A percentile compares a stretch with the other conserved stretches of the same genome.
These are phyloP conservation scores for Cephus runcator DNA, from an alignment of 2,888 invertebrate species.

Conservation along the genomic window DNA sequence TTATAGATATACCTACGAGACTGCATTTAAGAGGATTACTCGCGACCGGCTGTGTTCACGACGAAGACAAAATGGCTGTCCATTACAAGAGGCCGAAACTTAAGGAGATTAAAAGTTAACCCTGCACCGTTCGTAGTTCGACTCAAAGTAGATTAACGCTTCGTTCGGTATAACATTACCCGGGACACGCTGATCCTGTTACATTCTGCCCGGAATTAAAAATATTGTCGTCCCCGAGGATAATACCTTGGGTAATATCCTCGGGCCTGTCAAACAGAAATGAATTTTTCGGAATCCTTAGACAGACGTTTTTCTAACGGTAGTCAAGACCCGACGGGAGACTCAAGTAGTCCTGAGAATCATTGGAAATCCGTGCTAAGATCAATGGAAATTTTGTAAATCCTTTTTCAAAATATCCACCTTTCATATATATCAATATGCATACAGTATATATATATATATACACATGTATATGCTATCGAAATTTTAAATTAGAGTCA, in stretches of 20 bases:
- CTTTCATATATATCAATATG: neutral
- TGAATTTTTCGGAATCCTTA: conserved; percentile 43
- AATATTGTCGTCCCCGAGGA: conserved; percentile 60
- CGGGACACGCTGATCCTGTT: conserved; percentile 56
- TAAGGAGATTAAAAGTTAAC: conserved; percentile 60
- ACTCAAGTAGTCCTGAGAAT: neutral
- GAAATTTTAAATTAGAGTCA: neutral
- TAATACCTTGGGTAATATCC: conserved; percentile 57
- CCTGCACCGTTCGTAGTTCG: conserved; percentile 35
- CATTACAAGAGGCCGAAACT: conserved; percentile 45
- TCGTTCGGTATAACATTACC: conserved; percentile 57
- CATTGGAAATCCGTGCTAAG: neutral
- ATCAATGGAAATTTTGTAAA: neutral
- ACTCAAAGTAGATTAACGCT: conserved; percentile 56
- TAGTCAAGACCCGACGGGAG: conserved; percentile 14
- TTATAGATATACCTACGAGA: neutral
- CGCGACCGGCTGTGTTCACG: neutral
- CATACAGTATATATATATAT: neutral
- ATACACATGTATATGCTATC: neutral
- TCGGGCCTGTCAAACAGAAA: conserved; percentile 52
- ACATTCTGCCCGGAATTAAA: conserved; percentile 60
- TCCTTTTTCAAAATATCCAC: neutral
- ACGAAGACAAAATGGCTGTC: conserved; percentile 51
- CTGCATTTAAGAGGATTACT: neutral
- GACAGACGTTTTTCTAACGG: conserved; percentile 26